Evolutionary conservation across 2,888 invertebrate genomes (phyloP), one percentile per base, ranked within the genome.

Genomic region (Crocallis elinguaria): DNA sequence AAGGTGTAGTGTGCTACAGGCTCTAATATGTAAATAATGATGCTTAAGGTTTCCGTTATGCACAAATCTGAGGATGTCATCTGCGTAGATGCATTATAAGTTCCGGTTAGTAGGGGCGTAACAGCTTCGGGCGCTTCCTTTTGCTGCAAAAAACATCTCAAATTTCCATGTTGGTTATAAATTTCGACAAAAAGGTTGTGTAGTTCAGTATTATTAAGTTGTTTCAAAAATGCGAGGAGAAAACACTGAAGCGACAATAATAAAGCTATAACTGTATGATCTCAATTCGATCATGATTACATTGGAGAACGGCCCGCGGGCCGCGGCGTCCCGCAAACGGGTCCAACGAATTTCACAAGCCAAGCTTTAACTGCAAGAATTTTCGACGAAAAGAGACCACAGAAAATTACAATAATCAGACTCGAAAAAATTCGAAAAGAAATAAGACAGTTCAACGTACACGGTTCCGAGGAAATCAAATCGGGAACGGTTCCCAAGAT

Each of bases 11-110:
- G 77, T 77, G 77, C 61, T 62, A 69, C 73, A 73, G 69, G 65
- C 79, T 79, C 82, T 88, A 87, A 88, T 88, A 88, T 84, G 81
- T 88, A 88, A 84, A 86, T 88, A 89, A 90, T 87, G 88, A 84
- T 75, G 70, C 62, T 65, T 67, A 76, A 82, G 75, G 83, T 82
- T 88, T 88, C 89, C 87, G 83, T 74, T 76, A 76, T 74, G 76
- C 79, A 77, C 78, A 82, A 83, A 84, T 84, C 84, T 82, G 71
- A 59, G 71, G 78, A 77, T 72, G 73, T 80, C 81, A 84, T 84
- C 83, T 84, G 79, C 66, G 73, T 68, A 70, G 62, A 76, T 66
- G 76, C 76, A 68, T 74, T 75, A 75, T 73, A 69, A 73, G 77
- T 81, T 84, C 82, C 81, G 80, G 77, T 67, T 71, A 60, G 72